A percentile compares a stretch with the other conserved stretches of the same genome.
Evolutionary conservation across 2,797 vertebrate species (phyloP).

Genomic region (Alosa sapidissima): DNA sequence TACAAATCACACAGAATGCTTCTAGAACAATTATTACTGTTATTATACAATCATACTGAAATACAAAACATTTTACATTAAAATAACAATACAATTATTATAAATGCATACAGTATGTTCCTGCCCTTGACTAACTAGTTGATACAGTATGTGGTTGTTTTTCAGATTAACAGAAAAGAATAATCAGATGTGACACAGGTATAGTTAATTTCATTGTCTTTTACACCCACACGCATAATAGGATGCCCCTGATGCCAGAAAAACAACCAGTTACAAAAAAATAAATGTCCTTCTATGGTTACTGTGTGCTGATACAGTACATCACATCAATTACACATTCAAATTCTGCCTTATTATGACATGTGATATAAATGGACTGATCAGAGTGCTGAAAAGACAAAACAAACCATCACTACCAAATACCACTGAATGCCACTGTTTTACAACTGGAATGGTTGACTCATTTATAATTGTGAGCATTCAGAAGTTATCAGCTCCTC

Average conservation of each 20-base stretch:
- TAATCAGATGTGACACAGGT: not conserved
- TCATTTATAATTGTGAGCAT: not conserved
- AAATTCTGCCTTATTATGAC: not conserved
- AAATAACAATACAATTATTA: not conserved
- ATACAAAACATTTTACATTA: not conserved
- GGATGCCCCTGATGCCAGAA: not conserved
- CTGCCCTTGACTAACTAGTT: not conserved
- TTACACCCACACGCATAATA: not conserved
- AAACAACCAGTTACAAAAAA: not conserved
- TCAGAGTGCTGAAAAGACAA: not conserved
- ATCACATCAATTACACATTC: not conserved
- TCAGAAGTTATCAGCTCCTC: not conserved
- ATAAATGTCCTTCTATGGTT: not conserved
- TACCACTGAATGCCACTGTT: constrained; percentile 4
- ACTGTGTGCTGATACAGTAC: not conserved
- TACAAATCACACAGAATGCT: not conserved
- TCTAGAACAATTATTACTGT: not conserved
- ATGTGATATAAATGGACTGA: not conserved
- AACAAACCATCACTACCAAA: not conserved
- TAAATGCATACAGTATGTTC: not conserved
- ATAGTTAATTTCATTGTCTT: not conserved
- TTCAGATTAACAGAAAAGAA: constrained; percentile 5
- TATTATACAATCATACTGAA: not conserved
- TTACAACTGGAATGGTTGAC: not conserved
- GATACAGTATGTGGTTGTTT: not conserved